Evolutionary conservation across 2,888 invertebrate species (phyloP), one percentile per base, ranked within the genome.

Genomic region (Cryptus viduatorius): DNA sequence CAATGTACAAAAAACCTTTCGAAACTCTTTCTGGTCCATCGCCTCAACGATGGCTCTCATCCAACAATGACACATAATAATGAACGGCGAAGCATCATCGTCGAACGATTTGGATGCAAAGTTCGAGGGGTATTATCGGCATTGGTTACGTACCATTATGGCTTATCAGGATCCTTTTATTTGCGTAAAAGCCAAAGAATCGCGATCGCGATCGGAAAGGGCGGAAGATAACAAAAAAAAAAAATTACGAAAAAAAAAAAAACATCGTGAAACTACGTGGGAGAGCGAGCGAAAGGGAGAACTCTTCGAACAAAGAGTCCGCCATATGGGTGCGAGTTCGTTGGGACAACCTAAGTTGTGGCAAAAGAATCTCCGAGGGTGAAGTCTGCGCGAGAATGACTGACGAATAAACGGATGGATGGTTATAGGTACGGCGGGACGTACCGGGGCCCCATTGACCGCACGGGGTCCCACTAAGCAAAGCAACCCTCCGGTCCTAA

Each of bases 401-500:
- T 42, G 31, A 10, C 37, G 68, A 68, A 68, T 61, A 67, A 67
- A 68, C 67, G 59, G 24, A 69, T 16, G 76, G 50, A 69, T 56
- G 56, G 72, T 56, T 67, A 79, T 65, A 37, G 42, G 61, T 61
- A 12, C 14, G 4, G 12, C 53, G 61, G 61, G 61, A 61, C n/a
- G 61, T n/a, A 65, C 42, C 69, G 37, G 46, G 73, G 16, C 46
- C 44, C 65, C 79, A 79, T 76, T 76, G 76, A 61, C 50, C 69
- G 69, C 29, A 10, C 31, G 56, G 8, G 37, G 48, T 61, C 59
- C 68, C 68, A 64, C 68, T 50, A 19, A 69, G 68, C 53, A 24
- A 56, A 82, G 48, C 82, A 82, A 65, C 79, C 73, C 79, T 59
- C 79, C 31, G 46, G 29, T n/a, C 19, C 50, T 50, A 56, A 69